Percentiles rank a stretch among this genome's conserved stretches.
Evolutionary conservation across 1,140 invertebrate species (phyloP).

Genomic region (Pseudomyrmex gracilis): DNA sequence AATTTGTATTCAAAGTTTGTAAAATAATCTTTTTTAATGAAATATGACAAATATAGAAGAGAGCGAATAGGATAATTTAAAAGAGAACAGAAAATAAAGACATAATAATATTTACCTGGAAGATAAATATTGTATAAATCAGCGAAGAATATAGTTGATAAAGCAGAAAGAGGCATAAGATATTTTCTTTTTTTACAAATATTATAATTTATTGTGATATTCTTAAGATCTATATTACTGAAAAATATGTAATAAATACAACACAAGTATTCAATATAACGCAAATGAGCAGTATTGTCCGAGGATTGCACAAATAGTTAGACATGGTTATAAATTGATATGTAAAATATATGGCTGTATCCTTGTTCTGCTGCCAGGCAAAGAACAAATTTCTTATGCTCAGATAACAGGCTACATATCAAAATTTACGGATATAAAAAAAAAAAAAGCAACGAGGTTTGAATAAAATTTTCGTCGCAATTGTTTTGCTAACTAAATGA

Average conservation of each 20-base stretch:
- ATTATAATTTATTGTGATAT: constrained; percentile 59
- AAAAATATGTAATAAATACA: constrained; percentile 48
- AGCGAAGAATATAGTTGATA: too few relatives aligned
- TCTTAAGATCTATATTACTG: constrained; percentile 44
- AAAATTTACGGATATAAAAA: too few relatives aligned
- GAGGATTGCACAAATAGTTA: constrained; percentile 28
- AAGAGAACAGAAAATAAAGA: too few relatives aligned
- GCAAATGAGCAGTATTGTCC: constrained; percentile 28
- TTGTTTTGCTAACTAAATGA: background rate
- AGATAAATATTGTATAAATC: too few relatives aligned
- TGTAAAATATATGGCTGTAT: constrained; percentile 60
- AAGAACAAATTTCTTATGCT: constrained; percentile 17
- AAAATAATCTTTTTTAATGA: too few relatives aligned
- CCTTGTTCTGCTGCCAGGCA: constrained; percentile 14
- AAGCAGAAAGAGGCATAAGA: too few relatives aligned
- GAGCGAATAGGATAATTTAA: too few relatives aligned
- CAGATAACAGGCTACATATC: background rate
- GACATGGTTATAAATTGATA: constrained; percentile 42
- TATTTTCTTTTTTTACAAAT: constrained; percentile 46
- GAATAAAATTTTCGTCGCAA: background rate
- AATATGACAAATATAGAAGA: too few relatives aligned
- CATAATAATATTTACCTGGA: too few relatives aligned
- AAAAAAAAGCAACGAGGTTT: background rate
- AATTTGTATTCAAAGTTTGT: too few relatives aligned
- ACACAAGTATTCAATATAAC: constrained; percentile 41